Percentiles rank a stretch among this genome's conserved stretches.
Evolutionary conservation across 2,888 invertebrate genomes (phyloP).

Genomic region (Clostera curtula): DNA sequence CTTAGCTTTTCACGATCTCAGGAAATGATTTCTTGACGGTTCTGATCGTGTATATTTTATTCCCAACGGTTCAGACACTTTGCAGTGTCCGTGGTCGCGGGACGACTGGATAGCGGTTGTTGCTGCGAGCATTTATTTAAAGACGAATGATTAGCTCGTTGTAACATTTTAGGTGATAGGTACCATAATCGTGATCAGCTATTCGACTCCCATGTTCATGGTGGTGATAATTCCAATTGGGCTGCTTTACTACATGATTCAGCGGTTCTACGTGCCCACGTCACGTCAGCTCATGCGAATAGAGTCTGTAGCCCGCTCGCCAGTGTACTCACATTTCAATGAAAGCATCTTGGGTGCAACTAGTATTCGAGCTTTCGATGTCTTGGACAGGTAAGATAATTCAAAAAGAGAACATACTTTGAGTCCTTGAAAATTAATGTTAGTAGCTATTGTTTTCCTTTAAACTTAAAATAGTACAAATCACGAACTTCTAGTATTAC

Average conservation of each 20-base stretch:
- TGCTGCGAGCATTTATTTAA: too few species aligned
- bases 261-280: slow-evolving; percentile 95
- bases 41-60: too few species aligned
- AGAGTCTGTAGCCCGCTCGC: slow-evolving; percentile 94
- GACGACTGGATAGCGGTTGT: too few species aligned
- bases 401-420: too few species aligned
- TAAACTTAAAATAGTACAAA: too few species aligned
- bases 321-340: slow-evolving; percentile 97
- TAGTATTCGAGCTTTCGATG: slow-evolving; percentile 90
- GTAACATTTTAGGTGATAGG: slow-evolving; percentile 82
- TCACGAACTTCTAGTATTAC: too few species aligned
- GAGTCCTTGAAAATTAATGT: too few species aligned
- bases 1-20: too few species aligned
- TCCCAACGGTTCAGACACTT: too few species aligned
- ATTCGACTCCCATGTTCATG: slow-evolving; percentile 88
- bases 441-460: too few species aligned
- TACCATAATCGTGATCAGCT: slow-evolving; percentile 89
- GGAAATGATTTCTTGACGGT: too few species aligned
- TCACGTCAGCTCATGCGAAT: slow-evolving; percentile 95
- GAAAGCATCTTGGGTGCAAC: slow-evolving; percentile 93
- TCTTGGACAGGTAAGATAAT: slow-evolving; percentile 77
- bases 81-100: too few species aligned
- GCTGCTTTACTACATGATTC: slow-evolving; percentile 87
- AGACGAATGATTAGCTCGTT: slow-evolving; percentile 4
- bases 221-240: slow-evolving; percentile 87